Conservation (phyloP, 2,888 invertebrate species). For the Rosalia funebris region DNA sequence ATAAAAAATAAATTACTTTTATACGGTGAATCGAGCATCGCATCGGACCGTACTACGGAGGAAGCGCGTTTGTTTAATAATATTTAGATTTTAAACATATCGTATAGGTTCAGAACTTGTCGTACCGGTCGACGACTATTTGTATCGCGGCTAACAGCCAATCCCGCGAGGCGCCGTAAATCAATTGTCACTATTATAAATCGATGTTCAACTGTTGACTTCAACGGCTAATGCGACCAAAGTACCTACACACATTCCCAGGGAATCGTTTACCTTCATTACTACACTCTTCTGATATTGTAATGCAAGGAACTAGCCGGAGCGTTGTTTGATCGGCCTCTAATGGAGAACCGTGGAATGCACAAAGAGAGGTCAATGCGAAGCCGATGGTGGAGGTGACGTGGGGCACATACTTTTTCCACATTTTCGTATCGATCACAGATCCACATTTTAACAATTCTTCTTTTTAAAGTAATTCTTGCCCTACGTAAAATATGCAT, state of each 20-base stretch:
- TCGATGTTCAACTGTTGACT: constrained; percentile 64
- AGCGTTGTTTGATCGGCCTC: constrained; percentile 25
- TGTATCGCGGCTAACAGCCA: constrained; percentile 51
- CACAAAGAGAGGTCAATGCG: constrained; percentile 5
- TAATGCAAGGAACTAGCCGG: constrained; percentile 28
- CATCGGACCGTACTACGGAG: not conserved
- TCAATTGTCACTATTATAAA: constrained; percentile 65
- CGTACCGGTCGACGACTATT: constrained; percentile 37
- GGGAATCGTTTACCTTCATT: constrained; percentile 62
- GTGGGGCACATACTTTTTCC: constrained; percentile 17
- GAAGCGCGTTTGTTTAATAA: constrained; percentile 20
- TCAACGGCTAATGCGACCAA: constrained; percentile 62
- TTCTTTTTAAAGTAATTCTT: no score
- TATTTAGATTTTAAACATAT: constrained; percentile 42
- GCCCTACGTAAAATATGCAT: no score
- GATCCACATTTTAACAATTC: no score
- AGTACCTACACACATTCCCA: constrained; percentile 64
- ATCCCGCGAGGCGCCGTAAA: constrained; percentile 61
- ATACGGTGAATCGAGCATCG: not conserved
- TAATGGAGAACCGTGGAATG: constrained; percentile 26
- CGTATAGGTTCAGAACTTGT: constrained; percentile 28
- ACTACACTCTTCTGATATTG: constrained; percentile 30
- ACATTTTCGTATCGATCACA: not conserved
- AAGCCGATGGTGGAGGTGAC: constrained; percentile 15
- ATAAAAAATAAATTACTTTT: constrained; percentile 24